Evolutionary conservation across 2,888 invertebrate genomes (phyloP), one percentile per base, ranked within the genome.

Genomic region (Mythimna loreyi): DNA sequence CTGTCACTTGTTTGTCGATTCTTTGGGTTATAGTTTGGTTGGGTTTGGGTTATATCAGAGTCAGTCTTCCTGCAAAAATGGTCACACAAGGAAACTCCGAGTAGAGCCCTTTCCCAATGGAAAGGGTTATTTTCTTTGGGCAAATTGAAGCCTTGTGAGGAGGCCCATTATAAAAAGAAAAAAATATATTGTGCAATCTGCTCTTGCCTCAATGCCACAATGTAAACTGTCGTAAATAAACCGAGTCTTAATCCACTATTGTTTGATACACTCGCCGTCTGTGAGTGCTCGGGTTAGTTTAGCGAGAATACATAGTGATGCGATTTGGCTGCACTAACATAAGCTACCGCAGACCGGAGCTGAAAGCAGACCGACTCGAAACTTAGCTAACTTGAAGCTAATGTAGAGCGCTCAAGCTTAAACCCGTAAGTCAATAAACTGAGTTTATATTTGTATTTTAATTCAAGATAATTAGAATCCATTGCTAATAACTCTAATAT

Each of bases 321-420:
- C 25, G 53, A 72, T 72, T 72, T 67, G 52, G 56, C 30, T 47
- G 40, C 75, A 58, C 72, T 75, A 72, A 58, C 72, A 72, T 67
- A 75, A 75, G 67, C 58, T 25, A 75, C 68, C 53, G 16, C 72
- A 75, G 58, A 40, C 67, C 67, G 28, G 45, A 45, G 50, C 60
- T 60, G 36, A 56, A 40, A 56, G 45, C 61, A 73, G 56, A 25
- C 60, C 28, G 75, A 76, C 25, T 76, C 55, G 30, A 19, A 75
- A 76, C 70, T 73, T 57, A 40, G 45, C 49, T 56, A 53, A 67
- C 52, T 72, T 25, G 16, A 75, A 68, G 70, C 70, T 52, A 60
- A 69, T 60, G 30, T 36, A 30, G 33, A 6, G 45, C 45, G 23
- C 60, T 56, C 19, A 36, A 59, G 36, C 43, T 69, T 36, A 45